Evolutionary conservation across 2,888 invertebrate genomes (phyloP).

Genomic region (Drosophila paramelanica): DNA sequence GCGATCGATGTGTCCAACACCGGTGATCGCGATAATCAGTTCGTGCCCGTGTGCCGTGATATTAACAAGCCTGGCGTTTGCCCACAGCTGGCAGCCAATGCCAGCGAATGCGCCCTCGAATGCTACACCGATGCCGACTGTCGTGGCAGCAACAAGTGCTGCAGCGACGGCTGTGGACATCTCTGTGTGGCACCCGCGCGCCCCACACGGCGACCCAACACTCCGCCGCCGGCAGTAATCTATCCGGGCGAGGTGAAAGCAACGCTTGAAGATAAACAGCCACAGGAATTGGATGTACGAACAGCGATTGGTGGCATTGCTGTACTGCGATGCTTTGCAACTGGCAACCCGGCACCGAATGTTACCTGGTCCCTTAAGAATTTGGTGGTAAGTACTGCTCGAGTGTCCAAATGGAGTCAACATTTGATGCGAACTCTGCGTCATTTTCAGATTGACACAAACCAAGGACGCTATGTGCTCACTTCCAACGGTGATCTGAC

Average conservation of each 20-base stretch:
- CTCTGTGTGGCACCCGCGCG: slow-evolving; percentile 88
- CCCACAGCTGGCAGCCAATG: slow-evolving; percentile 86
- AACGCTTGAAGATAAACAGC: slow-evolving; percentile 85
- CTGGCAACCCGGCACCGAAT: slow-evolving; percentile 91
- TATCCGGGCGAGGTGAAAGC: slow-evolving; percentile 81
- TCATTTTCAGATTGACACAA: slow-evolving; percentile 88
- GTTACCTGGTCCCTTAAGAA: slow-evolving; percentile 92
- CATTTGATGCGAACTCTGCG: not conserved
- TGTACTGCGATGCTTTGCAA: slow-evolving; percentile 90
- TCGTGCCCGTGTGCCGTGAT: slow-evolving; percentile 82
- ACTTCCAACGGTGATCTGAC: slow-evolving; percentile 91
- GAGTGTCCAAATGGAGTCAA: not conserved
- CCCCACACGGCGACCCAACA: slow-evolving; percentile 85
- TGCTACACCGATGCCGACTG: slow-evolving; percentile 94
- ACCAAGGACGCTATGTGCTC: slow-evolving; percentile 90
- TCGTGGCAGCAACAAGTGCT: slow-evolving; percentile 91
- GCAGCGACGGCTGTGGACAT: slow-evolving; percentile 91
- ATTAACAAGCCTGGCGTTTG: slow-evolving; percentile 89
- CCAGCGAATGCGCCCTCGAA: slow-evolving; percentile 88
- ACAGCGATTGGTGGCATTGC: slow-evolving; percentile 91
- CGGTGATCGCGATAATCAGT: slow-evolving; percentile 64
- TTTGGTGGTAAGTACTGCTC: slow-evolving; percentile 87
- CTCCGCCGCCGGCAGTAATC: slow-evolving; percentile 82
- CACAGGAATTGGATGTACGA: slow-evolving; percentile 87
- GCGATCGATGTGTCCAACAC: slow-evolving; percentile 86